A percentile compares a stretch with the other conserved stretches of the same genome.
Evolutionary conservation across 2,888 invertebrate species (phyloP).

Genomic region (Muschampia plurimacula): DNA sequence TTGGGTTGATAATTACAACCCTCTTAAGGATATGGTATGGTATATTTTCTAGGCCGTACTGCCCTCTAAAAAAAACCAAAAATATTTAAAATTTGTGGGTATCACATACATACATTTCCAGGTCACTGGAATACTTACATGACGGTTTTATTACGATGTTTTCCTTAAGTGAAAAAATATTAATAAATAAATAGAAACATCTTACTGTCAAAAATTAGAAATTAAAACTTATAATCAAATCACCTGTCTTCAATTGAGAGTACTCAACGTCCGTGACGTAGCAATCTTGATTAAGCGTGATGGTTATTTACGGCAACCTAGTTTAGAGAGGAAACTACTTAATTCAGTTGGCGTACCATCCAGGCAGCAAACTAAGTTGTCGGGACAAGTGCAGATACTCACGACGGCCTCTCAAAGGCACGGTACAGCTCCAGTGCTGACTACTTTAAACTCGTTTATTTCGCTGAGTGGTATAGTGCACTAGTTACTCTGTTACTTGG

Average conservation of each 20-base stretch:
- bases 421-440: constrained; percentile 45
- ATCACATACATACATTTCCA: too few relatives aligned
- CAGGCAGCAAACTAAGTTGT: constrained; percentile 62
- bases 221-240: not conserved
- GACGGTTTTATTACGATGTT: too few relatives aligned
- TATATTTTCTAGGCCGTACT: too few relatives aligned
- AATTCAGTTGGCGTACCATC: constrained; percentile 70
- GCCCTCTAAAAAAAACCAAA: too few relatives aligned
- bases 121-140: too few relatives aligned
- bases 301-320: constrained; percentile 76
- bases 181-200: too few relatives aligned
- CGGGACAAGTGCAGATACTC: constrained; percentile 62
- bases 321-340: constrained; percentile 72
- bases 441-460: constrained; percentile 45
- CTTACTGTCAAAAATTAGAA: too few relatives aligned
- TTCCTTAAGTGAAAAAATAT: too few relatives aligned
- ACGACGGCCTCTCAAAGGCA: constrained; percentile 45
- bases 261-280: not conserved
- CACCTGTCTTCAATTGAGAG: not conserved
- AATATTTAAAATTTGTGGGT: too few relatives aligned
- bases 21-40: too few relatives aligned
- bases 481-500: constrained; percentile 30
- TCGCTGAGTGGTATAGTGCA: constrained; percentile 27
- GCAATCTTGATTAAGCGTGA: constrained; percentile 44
- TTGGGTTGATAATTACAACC: too few relatives aligned